These are phyloP conservation scores for Ectemnius cavifrons DNA, from an alignment of 2,888 invertebrate genomes.

Conservation along the genomic window DNA sequence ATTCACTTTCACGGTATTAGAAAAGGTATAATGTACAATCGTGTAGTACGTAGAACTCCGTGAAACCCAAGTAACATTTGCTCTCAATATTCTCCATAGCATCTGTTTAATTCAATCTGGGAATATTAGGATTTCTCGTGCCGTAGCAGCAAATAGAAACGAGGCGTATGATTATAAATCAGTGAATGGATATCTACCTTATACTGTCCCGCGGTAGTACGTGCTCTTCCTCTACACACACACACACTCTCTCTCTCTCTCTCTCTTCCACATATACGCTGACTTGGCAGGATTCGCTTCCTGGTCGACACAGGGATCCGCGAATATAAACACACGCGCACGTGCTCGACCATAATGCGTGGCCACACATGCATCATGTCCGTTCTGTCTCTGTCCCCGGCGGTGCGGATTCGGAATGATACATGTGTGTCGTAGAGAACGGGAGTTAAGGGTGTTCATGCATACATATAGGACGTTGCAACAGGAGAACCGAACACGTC, in stretches of 20 bases:
- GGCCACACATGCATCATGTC: constrained; percentile 25
- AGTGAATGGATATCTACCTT: too few species aligned
- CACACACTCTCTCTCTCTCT: constrained; percentile 8
- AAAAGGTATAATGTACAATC: too few species aligned
- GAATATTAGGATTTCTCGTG: too few species aligned
- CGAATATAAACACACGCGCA: constrained; percentile 3
- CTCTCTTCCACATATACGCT: background rate
- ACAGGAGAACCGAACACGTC: constrained; percentile 32
- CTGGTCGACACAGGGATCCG: background rate
- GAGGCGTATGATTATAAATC: too few species aligned
- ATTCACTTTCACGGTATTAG: constrained; percentile 41
- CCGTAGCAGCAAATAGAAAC: too few species aligned
- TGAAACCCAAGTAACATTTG: too few species aligned
- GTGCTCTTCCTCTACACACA: background rate
- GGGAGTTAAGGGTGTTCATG: too few species aligned
- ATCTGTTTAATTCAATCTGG: too few species aligned
- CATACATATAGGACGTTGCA: constrained; percentile 6
- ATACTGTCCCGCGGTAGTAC: too few species aligned
- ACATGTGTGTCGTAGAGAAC: background rate
- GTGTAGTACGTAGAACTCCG: too few species aligned
- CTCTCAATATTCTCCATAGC: too few species aligned
- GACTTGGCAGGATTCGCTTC: constrained; percentile 7
- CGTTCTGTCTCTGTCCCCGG: constrained; percentile 7
- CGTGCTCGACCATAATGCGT: background rate
- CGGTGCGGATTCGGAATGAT: background rate